Evolutionary conservation across 2,888 invertebrate genomes (phyloP).

Genomic region (Lithosia quadra): DNA sequence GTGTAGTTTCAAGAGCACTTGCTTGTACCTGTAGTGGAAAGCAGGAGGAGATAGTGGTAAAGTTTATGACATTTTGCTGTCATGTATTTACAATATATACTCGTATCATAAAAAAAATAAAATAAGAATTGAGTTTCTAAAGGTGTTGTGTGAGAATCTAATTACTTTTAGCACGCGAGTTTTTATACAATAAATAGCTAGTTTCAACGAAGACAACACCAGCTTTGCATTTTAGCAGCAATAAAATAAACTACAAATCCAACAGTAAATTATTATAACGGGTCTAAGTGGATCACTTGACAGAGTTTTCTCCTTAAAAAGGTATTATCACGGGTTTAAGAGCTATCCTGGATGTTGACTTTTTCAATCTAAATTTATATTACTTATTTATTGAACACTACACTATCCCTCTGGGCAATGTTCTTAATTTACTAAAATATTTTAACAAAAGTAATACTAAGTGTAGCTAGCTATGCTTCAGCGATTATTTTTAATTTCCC

Average conservation of each 20-base stretch:
- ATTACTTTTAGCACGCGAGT: neutral
- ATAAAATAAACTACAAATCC: too few relatives aligned
- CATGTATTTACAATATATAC: too few relatives aligned
- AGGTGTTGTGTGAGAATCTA: neutral
- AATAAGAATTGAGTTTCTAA: too few relatives aligned
- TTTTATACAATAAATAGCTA: too few relatives aligned
- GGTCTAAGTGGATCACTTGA: too few relatives aligned
- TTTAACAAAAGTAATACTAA: slow-evolving; percentile 23
- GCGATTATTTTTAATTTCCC: slow-evolving; percentile 53
- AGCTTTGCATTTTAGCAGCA: neutral
- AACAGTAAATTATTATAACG: neutral
- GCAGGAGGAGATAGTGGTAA: too few relatives aligned
- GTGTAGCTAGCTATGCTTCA: slow-evolving; percentile 37
- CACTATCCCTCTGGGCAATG: neutral
- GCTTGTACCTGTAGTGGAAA: neutral
- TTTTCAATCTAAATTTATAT: neutral
- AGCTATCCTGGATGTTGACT: neutral
- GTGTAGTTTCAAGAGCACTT: too few relatives aligned
- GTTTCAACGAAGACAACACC: too few relatives aligned
- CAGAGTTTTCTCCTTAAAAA: too few relatives aligned
- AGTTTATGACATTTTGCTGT: too few relatives aligned
- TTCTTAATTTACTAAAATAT: slow-evolving; percentile 13
- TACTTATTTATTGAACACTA: neutral
- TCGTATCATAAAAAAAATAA: too few relatives aligned
- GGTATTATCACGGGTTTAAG: too few relatives aligned